Evolutionary conservation across 2,797 vertebrate genomes (phyloP), one percentile per base, ranked within the genome.

Genomic region (Anguilla marmorata): DNA sequence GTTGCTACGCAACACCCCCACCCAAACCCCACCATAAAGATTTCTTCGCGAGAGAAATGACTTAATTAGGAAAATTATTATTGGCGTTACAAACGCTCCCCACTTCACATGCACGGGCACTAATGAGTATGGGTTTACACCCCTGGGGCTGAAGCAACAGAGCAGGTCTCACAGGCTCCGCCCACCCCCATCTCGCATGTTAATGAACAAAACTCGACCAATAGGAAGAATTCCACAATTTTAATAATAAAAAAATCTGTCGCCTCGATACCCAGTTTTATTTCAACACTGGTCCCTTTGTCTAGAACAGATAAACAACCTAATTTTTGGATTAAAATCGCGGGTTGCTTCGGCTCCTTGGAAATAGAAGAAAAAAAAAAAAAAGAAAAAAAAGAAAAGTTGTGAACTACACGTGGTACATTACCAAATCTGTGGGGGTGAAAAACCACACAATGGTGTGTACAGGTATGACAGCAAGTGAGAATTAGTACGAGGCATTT

Each of bases 261-360:
- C 41, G 56, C 33, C 63, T 37, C 56, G 3, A 60, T 24, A 54
- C 69, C 83, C 58, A 45, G 27, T 88, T 33, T 19, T 50, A 41
- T 19, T 30, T 0, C n/a, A 30, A 85, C 84, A n/a, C 80, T 84
- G 87, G 87, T 83, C 86, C 87, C 58, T 56, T 66, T 84, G 16
- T 33, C 19, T 52, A 30, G n/a, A 12, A 84, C 21, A 87, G 19
- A 37, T 45, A 21, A 80, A 76, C 72, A 60, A 66, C 19, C 24
- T 56, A 2, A 66, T 21, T 24, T 7, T 66, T 74, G 87, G 48
- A 54, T 54, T 74, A 11, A 52, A 84, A 52, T 84, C 30, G 54
- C 19, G 84, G 30, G 82, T n/a, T 56, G 24, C 27, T 80, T 84
- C 52, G 19, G 58, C 86, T 63, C 60, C 54, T 52, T 41, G 58